Evolutionary conservation across 2,113 vertebrate genomes (phyloP), one percentile per base, ranked within the genome.

Genomic region (Rhodinocichla rosea): DNA sequence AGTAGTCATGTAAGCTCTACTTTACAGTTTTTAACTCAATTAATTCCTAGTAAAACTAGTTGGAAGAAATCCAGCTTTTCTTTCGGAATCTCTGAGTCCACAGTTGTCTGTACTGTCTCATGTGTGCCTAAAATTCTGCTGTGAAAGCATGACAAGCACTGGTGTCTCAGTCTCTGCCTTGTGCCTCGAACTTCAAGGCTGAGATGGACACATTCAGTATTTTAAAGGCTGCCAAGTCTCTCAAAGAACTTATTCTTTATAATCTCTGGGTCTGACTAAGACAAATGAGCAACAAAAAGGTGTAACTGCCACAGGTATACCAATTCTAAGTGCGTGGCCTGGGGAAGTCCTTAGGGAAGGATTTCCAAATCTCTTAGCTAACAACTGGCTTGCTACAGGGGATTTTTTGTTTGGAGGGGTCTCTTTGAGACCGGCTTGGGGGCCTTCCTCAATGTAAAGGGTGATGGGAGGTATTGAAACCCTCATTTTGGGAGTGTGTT

Each of bases 101-200:
- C 9, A 42, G 26, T 21, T n/a, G 26, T 45, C 21, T 33, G 3
- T 55, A 53, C 40, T 92, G 55, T 80, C 49, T 67, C 18, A 4
- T 1, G 3, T 39, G 47, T 55, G 28, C 39, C 47, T 81, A 39
- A 74, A 89, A 65, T 87, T 86, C 60, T 89, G 26, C 35, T 71
- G 13, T 0, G 0, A 23, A 22, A 74, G 26, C 22, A 7, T 40
- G 42, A 49, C 14, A 52, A 52, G 7, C 9, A 4, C 19, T 39
- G 40, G 6, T 60, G 20, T 62, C 23, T 75, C 70, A 44, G 27
- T 50, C 37, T 71, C 42, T 74, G 52, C 24, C 7, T 74, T 2
- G 1, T 65, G 39, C 45, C 40, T 94, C 56, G 57, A 47, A 57
- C 37, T 16, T 9, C 30, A 57, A 20, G 17, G n/a, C n/a, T 50